These are phyloP conservation scores for Synergus itoensis DNA, from an alignment of 2,888 invertebrate species.

Conservation along the genomic window DNA sequence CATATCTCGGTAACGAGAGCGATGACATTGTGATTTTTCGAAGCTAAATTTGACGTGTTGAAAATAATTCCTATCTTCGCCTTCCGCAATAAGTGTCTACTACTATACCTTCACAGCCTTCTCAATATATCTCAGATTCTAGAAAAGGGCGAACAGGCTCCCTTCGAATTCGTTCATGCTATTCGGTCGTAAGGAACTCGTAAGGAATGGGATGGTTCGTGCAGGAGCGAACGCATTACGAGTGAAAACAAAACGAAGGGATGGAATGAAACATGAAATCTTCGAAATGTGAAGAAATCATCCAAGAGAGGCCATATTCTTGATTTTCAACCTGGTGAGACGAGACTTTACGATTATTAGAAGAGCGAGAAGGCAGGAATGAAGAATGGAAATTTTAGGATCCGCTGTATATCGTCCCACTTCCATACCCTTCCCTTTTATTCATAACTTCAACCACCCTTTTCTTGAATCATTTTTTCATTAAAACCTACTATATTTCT, in stretches of 20 bases:
- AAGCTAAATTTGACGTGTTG: background rate
- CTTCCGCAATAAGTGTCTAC: background rate
- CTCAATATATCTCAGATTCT: background rate
- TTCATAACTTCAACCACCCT: background rate
- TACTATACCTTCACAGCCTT: background rate
- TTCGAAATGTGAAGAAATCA: slow-evolving; percentile 14
- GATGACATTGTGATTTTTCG: background rate
- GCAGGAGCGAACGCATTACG: slow-evolving; percentile 15
- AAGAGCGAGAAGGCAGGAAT: background rate
- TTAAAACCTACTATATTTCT: background rate
- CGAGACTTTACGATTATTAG: slow-evolving; percentile 17
- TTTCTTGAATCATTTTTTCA: background rate
- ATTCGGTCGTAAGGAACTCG: slow-evolving; percentile 10
- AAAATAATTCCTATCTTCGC: background rate
- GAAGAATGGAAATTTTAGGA: background rate
- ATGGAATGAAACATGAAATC: slow-evolving; percentile 6
- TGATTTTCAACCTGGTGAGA: background rate
- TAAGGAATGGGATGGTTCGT: background rate
- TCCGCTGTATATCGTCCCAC: background rate
- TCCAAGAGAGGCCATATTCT: background rate
- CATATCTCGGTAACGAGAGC: background rate
- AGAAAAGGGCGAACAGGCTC: background rate
- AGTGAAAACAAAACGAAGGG: slow-evolving; percentile 14
- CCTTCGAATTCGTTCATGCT: slow-evolving; percentile 16
- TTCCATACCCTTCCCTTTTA: background rate